Evolutionary conservation across 2,113 vertebrate species (phyloP), one percentile per base, ranked within the genome.

Genomic region (Notarius lentiginosus): DNA sequence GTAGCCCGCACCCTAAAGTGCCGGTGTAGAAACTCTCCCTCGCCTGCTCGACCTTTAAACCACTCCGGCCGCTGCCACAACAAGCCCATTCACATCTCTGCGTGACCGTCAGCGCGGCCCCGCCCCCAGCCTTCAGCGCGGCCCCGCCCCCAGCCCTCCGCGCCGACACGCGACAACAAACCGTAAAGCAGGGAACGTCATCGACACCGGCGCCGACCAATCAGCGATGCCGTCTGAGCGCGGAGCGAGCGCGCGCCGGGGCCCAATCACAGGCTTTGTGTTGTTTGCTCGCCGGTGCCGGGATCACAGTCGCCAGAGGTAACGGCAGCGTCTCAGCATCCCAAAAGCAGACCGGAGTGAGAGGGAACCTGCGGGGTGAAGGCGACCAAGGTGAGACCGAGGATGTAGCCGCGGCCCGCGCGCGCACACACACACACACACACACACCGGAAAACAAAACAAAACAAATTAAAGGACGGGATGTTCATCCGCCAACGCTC

Each of bases 301-400:
- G 88, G 90, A 89, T 90, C 89, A 41, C 41, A 90, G 89, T 91
- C 87, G 89, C 81, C 80, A 82, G 88, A 89, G 90, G 85, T 89
- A 89, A 89, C 90, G 89, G 91, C 91, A 88, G 91, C 90, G 90
- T 86, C 87, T 89, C 90, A 89, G 89, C 87, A 88, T 90, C 89
- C 86, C 81, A 84, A 79, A 91, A 86, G 86, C 85, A 90, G 86
- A 84, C 90, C 91, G 90, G 86, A 91, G 89, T 86, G 87, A 87
- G 91, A 87, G 91, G 85, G 85, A 90, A 92, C 91, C 91, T 90
- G 91, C 88, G 87, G 91, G 90, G 88, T 89, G 83, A 91, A 90
- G 87, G 89, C 86, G 90, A 91, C 86, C 88, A 87, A 92, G 91
- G 91, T 92, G 89, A 92, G 90, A 88, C 91, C 91, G 91, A 80